A percentile compares a stretch with the other conserved stretches of the same genome.
Conservation (phyloP, 92 coral and sea anemone genomes). For the Parazoanthus swiftii region DNA sequence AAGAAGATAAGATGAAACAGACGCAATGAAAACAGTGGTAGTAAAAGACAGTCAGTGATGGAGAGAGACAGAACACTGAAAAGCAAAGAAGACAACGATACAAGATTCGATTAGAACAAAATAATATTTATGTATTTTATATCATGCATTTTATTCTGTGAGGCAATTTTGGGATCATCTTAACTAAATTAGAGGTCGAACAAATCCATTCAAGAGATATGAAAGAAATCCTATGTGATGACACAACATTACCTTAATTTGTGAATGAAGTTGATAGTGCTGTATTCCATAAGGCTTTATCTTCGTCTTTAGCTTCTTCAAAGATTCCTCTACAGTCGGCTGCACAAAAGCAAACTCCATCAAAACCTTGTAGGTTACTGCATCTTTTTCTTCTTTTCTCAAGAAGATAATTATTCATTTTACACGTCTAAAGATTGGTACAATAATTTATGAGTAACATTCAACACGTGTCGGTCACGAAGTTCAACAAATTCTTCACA, state of each 20-base stretch:
- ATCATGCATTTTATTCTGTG: too few relatives aligned
- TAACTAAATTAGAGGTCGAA: too few relatives aligned
- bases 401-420: too few relatives aligned
- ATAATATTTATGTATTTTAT: too few relatives aligned
- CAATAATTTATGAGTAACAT: neutral
- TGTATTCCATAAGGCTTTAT: conserved; percentile 62
- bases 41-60: neutral
- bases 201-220: neutral
- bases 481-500: too few relatives aligned
- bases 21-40: neutral
- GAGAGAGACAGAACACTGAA: neutral
- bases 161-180: too few relatives aligned
- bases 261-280: conserved; percentile 12
- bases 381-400: neutral
- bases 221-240: neutral
- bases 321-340: conserved; percentile 84
- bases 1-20: neutral
- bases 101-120: too few relatives aligned
- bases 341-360: conserved; percentile 11
- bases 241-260: conserved; percentile 19
- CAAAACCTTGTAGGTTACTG: neutral
- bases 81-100: too few relatives aligned
- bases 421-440: neutral
- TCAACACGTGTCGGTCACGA: too few relatives aligned
- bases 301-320: conserved; percentile 91